Base-by-base conservation (phyloP, 2,797 vertebrate species). In the Buphagus erythrorhynchus region DNA sequence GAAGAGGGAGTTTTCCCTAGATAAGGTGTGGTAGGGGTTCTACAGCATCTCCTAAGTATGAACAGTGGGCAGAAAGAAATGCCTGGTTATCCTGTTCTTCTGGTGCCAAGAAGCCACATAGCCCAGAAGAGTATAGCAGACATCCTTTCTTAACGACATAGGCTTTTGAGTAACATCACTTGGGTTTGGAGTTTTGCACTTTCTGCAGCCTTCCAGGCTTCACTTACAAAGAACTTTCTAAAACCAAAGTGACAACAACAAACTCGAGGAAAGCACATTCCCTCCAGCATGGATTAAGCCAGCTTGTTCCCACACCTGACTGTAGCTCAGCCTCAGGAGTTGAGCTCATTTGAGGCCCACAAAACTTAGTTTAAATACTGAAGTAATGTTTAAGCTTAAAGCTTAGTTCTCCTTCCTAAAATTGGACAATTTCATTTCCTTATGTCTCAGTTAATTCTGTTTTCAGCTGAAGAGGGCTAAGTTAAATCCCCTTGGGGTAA, bases 11-110 rank as follows among this genome's bases (percentile, higher is more conserved):
- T 35, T 33, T 79, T 62, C 46, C n/a, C 67, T 15, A 28, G 28
- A 18, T 0, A 0, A 68, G 36, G 31, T n/a, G 6, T 0, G 4
- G 31, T 4, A 29, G 28, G 11, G 45, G 35, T 38, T 67, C 69
- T 55, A 33, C 58, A 86, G 62, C 57, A 68, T 6, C 36, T 65
- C 65, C 45, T 15, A 52, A 57, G 43, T 1, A 61, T 48, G 48
- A 77, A 51, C 11, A 13, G 43, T 8, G 45, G 79, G 40, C 52
- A 88, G 40, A 57, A 86, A 71, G 42, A 26, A 66, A 52, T 55
- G 33, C 35, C 35, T 48, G 9, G 38, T 46, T 26, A 38, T 43
- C 28, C 38, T 42, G 58, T 26, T 49, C 57, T 51, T 67, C 1
- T 4, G 43, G 25, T 11, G 58, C 31, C 51, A 75, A 38, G 69